Percentiles rank a stretch among this genome's conserved stretches.
These are phyloP conservation scores for Cerceris rybyensis DNA, from an alignment of 2,888 invertebrate genomes.

Conservation along the genomic window DNA sequence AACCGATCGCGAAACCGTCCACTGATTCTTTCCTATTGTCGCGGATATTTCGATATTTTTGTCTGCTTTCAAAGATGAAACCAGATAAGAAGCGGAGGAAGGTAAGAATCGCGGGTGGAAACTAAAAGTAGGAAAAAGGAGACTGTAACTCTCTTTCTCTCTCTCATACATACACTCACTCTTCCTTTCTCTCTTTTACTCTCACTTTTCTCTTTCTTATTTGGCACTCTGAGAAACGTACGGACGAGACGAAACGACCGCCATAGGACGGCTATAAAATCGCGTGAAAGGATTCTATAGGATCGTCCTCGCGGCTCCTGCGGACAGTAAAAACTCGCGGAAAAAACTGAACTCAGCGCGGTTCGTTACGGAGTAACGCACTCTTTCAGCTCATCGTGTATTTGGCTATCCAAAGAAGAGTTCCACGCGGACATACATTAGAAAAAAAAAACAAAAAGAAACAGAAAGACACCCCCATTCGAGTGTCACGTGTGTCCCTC, in stretches of 20 bases:
- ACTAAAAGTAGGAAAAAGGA: constrained; percentile 22
- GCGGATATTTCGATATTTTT: constrained; percentile 23
- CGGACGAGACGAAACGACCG: constrained; percentile 52
- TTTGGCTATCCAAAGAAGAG: constrained; percentile 37
- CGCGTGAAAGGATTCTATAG: not conserved
- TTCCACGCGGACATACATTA: constrained; percentile 19
- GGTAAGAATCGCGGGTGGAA: constrained; percentile 25
- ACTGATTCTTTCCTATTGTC: constrained; percentile 4
- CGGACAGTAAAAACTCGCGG: constrained; percentile 9
- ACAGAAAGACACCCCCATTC: no score
- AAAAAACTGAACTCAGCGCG: constrained; percentile 29
- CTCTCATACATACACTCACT: not conserved
- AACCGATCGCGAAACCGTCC: constrained; percentile 6
- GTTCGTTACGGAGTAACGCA: constrained; percentile 22
- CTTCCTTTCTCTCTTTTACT: no score
- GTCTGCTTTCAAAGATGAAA: not conserved
- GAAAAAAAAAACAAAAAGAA: not conserved
- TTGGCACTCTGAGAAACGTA: constrained; percentile 80
- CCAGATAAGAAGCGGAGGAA: constrained; percentile 32
- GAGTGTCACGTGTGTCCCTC: constrained; percentile 16
- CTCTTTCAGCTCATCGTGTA: constrained; percentile 31
- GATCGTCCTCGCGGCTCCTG: constrained; percentile 1
- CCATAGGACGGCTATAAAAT: not conserved
- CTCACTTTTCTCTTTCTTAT: constrained; percentile 56
- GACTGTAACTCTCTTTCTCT: constrained; percentile 11